Evolutionary conservation across 2,888 invertebrate species (phyloP).

Genomic region (Papilio protenor): DNA sequence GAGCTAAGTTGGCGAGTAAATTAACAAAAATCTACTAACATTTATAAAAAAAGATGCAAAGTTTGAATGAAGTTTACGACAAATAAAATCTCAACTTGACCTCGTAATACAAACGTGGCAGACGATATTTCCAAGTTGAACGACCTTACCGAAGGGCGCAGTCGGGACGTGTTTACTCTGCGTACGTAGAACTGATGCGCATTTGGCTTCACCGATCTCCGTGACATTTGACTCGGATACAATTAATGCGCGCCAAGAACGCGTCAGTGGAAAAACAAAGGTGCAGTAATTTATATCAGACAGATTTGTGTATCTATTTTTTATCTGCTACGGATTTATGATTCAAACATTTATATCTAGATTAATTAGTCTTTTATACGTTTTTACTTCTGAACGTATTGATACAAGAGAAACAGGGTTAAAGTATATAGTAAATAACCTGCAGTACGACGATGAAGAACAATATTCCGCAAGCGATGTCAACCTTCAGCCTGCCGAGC

Average conservation of each 20-base stretch:
- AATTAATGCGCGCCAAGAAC: slow-evolving; percentile 44
- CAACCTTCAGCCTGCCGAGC: slow-evolving; percentile 94
- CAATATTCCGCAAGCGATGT: slow-evolving; percentile 95
- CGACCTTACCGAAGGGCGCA: slow-evolving; percentile 25
- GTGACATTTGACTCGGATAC: slow-evolving; percentile 33
- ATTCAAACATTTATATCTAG: not conserved
- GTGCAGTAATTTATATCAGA: slow-evolving; percentile 1
- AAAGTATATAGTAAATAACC: slow-evolving; percentile 77
- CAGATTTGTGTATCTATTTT: not conserved
- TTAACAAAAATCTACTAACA: too few species aligned
- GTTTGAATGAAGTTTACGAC: too few species aligned
- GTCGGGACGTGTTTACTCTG: slow-evolving; percentile 13
- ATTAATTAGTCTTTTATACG: not conserved
- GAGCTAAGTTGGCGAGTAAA: too few species aligned
- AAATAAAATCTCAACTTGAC: slow-evolving; percentile 6
- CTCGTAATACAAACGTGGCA: slow-evolving; percentile 19
- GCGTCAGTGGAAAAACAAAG: slow-evolving; percentile 1
- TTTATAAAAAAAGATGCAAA: too few species aligned
- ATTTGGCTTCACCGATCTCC: slow-evolving; percentile 44
- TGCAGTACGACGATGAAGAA: slow-evolving; percentile 98
- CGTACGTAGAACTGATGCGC: slow-evolving; percentile 41
- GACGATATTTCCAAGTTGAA: slow-evolving; percentile 24
- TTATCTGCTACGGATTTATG: not conserved
- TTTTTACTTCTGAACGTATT: not conserved
- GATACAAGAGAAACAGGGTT: not conserved